These are phyloP conservation scores for Trichonephila clavipes DNA, from an alignment of 1,140 invertebrate species.

Conservation along the genomic window DNA sequence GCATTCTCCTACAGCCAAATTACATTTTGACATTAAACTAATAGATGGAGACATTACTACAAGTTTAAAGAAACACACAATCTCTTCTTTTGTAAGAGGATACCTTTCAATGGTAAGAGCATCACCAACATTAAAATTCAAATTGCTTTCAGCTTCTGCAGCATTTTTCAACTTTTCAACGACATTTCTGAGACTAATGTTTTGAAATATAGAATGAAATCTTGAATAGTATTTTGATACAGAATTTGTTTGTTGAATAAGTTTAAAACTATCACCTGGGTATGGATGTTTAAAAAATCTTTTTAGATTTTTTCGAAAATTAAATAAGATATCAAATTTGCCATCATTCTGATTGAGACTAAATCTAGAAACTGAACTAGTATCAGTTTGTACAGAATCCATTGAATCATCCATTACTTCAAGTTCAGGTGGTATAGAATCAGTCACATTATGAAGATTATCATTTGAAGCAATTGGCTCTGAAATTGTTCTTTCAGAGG, in stretches of 20 bases:
- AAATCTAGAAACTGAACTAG: not conserved
- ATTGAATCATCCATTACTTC: not conserved
- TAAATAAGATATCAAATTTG: not conserved
- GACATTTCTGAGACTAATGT: not conserved
- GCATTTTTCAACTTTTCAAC: not conserved
- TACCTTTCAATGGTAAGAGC: not conserved
- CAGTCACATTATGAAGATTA: no score
- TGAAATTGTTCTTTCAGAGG: not conserved
- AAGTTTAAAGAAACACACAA: conserved; percentile 52
- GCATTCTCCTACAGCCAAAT: no score
- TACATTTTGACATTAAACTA: conserved; percentile 24
- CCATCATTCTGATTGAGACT: not conserved
- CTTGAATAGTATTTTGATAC: not conserved
- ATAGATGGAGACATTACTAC: not conserved
- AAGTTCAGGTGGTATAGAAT: not conserved
- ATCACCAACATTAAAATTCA: not conserved
- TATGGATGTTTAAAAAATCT: not conserved
- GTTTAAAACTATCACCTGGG: not conserved
- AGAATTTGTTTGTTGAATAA: not conserved
- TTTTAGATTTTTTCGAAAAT: conserved; percentile 5
- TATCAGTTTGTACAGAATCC: not conserved
- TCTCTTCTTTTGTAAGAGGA: conserved; percentile 38
- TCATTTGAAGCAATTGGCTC: not conserved
- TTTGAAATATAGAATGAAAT: not conserved
- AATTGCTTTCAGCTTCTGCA: not conserved